Base-by-base conservation (phyloP, 2,797 vertebrate genomes). In the Notolepis coatsorum region DNA sequence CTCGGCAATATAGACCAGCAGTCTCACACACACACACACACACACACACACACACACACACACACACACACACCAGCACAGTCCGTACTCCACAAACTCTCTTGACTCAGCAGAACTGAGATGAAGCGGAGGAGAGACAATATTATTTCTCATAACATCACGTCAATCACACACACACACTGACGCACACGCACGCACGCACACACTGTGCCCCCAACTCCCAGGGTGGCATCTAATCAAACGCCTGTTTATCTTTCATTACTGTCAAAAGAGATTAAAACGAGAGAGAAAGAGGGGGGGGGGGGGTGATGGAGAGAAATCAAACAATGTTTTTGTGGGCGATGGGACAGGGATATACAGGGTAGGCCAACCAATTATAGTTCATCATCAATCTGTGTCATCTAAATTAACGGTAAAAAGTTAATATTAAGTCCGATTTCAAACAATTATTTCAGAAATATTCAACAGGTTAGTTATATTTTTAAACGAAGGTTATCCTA, bases 171-270 rank as follows among this genome's bases (percentile, higher is more conserved):
- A 47, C 65, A 73, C 51, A 65, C 55, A 62, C 71, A 47, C 57
- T n/a, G n/a, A n/a, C n/a, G n/a, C n/a, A n/a, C n/a, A n/a, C n/a
- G n/a, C n/a, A n/a, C n/a, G n/a, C n/a, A n/a, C 51, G 63, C 55
- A 62, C 71, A 47, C 57, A 62, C 75, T 68, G 35, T 78, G 68
- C 62, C 50, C 49, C 54, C 66, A 75, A 84, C 88, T 88, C 87
- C 85, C 87, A 85, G 68, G 84, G 71, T 85, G 82, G 68, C 73
- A 63, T 73, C 75, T 90, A 90, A 93, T 92, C 89, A 91, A 90
- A 75, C n/a, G 67, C 38, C 71, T 93, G 90, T 92, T 93, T 93
- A 77, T 85, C 84, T 93, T 93, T 92, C 91, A 93, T 93, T 93
- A 92, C 31, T 2, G 65, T 75, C 77, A 84, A 78, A 80, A 80